Percentiles rank a stretch among this genome's conserved stretches.
phyloP scores from a whole-genome alignment of 1,140 invertebrate genomes.

The Whitmania pigra region DNA sequence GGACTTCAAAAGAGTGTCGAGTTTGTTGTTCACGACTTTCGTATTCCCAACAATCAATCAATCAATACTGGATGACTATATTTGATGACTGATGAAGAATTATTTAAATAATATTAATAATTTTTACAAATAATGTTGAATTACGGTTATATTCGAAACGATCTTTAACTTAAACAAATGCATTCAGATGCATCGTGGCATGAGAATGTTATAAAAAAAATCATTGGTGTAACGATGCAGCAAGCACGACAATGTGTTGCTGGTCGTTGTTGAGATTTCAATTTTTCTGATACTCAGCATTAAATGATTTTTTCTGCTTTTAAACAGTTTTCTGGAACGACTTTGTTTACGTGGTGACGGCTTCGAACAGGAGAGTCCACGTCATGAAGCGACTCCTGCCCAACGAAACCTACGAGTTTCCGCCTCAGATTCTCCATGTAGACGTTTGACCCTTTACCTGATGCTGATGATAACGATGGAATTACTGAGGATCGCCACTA shows the following conservation, averaged over 20 bases:
- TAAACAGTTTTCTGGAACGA: slow-evolving; percentile 1
- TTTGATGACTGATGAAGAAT: background rate
- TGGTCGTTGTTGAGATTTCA: background rate
- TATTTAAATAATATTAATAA: background rate
- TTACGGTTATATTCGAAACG: too few species aligned
- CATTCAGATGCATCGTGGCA: too few species aligned
- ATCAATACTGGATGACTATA: background rate
- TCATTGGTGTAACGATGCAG: too few species aligned
- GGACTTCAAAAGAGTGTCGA: background rate
- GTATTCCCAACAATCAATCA: background rate
- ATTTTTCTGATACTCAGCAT: background rate
- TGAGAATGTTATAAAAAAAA: too few species aligned
- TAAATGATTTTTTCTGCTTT: slow-evolving; percentile 1
- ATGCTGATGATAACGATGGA: background rate
- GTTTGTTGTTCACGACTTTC: background rate
- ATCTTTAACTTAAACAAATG: too few species aligned
- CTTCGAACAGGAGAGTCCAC: slow-evolving; percentile 4
- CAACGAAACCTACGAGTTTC: background rate
- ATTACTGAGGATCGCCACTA: background rate
- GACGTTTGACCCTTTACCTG: too few species aligned
- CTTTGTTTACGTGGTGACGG: slow-evolving; percentile 4
- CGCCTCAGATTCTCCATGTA: background rate
- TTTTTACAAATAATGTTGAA: background rate
- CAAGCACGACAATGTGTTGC: too few species aligned
- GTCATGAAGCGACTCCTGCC: background rate